phyloP scores from a whole-genome alignment of 35 echinoderm and acorn worm genomes.

The Patiria miniata region DNA sequence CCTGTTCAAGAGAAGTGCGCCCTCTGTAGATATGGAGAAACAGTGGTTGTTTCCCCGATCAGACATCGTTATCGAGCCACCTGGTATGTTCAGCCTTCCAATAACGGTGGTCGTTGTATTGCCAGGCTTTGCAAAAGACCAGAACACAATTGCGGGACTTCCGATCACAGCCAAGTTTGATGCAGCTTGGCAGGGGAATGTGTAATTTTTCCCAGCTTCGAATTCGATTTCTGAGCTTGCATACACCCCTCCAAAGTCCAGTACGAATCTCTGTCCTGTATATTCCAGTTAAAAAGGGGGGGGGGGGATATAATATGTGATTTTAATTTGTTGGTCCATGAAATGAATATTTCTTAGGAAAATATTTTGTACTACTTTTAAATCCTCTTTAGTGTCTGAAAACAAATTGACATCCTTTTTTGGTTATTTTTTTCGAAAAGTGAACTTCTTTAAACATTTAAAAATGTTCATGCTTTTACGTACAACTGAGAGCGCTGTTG shows the following conservation, averaged over 20 bases:
- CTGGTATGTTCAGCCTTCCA: not conserved
- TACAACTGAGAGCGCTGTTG: no score
- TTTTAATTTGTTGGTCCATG: no score
- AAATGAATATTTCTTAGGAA: no score
- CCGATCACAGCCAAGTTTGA: not conserved
- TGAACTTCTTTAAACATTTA: no score
- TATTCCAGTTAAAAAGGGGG: no score
- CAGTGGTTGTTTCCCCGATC: not conserved
- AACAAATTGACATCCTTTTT: no score
- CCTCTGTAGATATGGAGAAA: not conserved
- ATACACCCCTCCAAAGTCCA: not conserved
- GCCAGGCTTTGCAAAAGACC: not conserved
- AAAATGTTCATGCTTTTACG: no score
- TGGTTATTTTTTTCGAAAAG: no score
- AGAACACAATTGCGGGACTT: not conserved
- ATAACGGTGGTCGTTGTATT: not conserved
- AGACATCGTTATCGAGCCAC: not conserved
- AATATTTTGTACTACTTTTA: no score
- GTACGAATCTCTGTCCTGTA: not conserved
- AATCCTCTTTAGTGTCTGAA: no score
- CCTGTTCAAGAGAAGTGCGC: not conserved
- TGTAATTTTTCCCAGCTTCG: not conserved
- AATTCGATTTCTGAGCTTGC: not conserved
- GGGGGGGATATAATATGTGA: no score
- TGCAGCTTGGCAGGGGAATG: not conserved